Evolutionary conservation across 2,888 invertebrate species (phyloP), one percentile per base, ranked within the genome.

Genomic region (Melanotus villosus): DNA sequence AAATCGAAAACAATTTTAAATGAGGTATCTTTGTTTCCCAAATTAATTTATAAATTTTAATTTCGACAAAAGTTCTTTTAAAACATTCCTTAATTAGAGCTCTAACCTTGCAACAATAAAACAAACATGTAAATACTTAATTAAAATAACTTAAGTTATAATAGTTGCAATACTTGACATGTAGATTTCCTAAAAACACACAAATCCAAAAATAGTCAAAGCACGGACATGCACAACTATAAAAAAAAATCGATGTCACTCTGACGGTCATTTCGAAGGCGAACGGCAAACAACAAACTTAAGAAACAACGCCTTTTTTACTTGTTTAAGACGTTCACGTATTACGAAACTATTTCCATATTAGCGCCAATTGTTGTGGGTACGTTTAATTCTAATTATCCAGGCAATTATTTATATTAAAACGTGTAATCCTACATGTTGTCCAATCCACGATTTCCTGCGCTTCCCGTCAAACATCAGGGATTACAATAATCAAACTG

Each of bases 401-500:
- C 26, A 30, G 16, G 9, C 50, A 50, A 50, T 23, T 50, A 50
- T 14, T 50, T 26, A 50, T 30, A 19, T 19, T 16, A 26, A 26
- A 50, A 10, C 43, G 16, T 18, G 10, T 18, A 43, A 43, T 43
- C 50, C 14, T 19, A 19, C 19, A n/a, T n/a, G n/a, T 43, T 19
- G 7, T 0, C 18, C 2, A 19, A 10, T 18, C 43, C 7, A 16
- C 18, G 9, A 43, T 43, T 43, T 43, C 26, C 50, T 50, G 26
- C 23, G 16, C 50, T 19, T 43, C 50, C 50, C 50, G 50, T 26
- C 50, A 50, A 50, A 50, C 50, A 26, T 26, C 43, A 19, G 50
- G 26, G 30, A 30, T 50, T 50, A 26, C 50, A 30, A 12, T 26
- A 14, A 5, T 9, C 23, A 50, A 50, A 26, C 12, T 12, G 9